Evolutionary conservation across 2,888 invertebrate species (phyloP).

Genomic region (Pemphredon lugubris): DNA sequence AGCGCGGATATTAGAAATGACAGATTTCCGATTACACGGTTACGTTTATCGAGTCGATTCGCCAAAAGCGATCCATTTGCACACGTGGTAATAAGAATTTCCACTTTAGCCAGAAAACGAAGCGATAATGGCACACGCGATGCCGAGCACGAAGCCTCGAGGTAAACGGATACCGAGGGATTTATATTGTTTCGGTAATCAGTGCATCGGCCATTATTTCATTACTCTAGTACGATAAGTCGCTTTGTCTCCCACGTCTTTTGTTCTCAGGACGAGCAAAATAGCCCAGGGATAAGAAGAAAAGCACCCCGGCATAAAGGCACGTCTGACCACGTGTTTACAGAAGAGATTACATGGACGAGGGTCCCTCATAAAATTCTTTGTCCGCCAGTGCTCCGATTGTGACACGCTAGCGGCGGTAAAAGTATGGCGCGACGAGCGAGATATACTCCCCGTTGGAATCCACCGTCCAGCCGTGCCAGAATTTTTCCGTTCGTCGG

Average conservation of each 20-base stretch:
- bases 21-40: too few relatives aligned
- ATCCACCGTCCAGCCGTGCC: constrained; percentile 6
- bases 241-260: constrained; percentile 11
- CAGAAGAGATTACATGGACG: constrained; percentile 43
- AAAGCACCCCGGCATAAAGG: constrained; percentile 24
- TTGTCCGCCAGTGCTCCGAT: constrained; percentile 26
- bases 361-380: constrained; percentile 35
- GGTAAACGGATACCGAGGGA: not conserved
- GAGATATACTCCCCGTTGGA: not conserved
- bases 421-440: constrained; percentile 5
- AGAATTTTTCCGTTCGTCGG: constrained; percentile 30
- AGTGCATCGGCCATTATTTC: constrained; percentile 40
- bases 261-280: constrained; percentile 27
- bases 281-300: constrained; percentile 29
- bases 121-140: constrained; percentile 2
- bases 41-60: too few relatives aligned
- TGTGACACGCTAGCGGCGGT: constrained; percentile 28
- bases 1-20: too few relatives aligned
- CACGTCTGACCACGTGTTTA: constrained; percentile 41
- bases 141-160: not conserved
- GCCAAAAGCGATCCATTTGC: too few relatives aligned
- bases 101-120: not conserved
- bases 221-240: constrained; percentile 38
- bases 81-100: not conserved
- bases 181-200: constrained; percentile 45